A percentile compares a stretch with the other conserved stretches of the same genome.
These are phyloP conservation scores for Gopherus flavomarginatus DNA, from an alignment of 2,113 vertebrate genomes.

Conservation along the genomic window DNA sequence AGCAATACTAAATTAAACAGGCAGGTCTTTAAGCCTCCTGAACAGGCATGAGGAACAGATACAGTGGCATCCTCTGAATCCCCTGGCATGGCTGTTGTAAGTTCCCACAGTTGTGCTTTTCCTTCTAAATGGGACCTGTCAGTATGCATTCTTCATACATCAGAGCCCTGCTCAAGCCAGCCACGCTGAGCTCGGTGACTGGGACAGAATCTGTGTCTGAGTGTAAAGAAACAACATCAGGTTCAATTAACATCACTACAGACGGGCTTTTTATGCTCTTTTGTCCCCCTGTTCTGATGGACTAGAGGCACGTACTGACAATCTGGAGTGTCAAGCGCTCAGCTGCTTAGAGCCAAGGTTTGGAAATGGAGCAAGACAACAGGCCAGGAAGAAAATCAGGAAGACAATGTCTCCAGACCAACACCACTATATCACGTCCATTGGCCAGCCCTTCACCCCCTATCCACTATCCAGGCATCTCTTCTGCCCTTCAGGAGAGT, in stretches of 20 bases:
- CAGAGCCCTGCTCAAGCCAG: background rate
- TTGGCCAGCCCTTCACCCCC: background rate
- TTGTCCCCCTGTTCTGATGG: background rate
- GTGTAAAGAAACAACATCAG: background rate
- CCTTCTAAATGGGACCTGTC: slow-evolving; percentile 36
- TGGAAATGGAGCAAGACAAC: background rate
- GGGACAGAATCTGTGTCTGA: background rate
- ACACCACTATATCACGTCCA: background rate
- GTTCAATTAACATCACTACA: background rate
- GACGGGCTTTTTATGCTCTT: background rate
- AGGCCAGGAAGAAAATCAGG: background rate
- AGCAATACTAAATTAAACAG: fast-evolving
- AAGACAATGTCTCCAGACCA: background rate
- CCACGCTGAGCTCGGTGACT: background rate
- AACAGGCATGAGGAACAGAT: fast-evolving
- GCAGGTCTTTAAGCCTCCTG: background rate
- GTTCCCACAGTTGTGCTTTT: fast-evolving
- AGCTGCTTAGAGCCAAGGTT: background rate
- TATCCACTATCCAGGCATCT: background rate
- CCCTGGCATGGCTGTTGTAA: fast-evolving
- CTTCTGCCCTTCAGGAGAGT: background rate
- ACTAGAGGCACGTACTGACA: background rate
- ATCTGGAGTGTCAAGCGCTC: background rate
- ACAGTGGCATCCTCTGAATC: background rate
- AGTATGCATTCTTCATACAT: slow-evolving; percentile 22